Percentiles rank a stretch among this genome's conserved stretches.
These are phyloP conservation scores for Pipistrellus pipistrellus DNA, from an alignment of 2,797 vertebrate species.

Conservation along the genomic window DNA sequence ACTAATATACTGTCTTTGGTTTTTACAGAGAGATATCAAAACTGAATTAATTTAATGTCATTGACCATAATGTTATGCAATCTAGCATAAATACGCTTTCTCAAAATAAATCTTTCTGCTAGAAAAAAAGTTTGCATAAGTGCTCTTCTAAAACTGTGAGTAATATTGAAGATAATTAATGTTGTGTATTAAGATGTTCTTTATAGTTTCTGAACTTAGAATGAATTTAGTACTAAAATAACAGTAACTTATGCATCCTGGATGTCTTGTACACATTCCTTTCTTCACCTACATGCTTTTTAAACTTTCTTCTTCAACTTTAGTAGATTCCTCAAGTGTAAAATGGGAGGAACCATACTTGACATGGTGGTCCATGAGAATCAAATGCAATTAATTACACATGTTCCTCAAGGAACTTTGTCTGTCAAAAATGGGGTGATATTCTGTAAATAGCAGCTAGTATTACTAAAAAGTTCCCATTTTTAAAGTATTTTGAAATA, in stretches of 20 bases:
- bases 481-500: conserved; percentile 7
- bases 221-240: neutral
- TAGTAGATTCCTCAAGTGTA: neutral
- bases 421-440: neutral
- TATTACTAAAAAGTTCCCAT: neutral
- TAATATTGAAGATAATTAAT: neutral
- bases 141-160: neutral
- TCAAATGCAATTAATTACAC: neutral
- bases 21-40: conserved; percentile 26
- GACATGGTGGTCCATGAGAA: neutral
- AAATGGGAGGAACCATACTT: neutral
- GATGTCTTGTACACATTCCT: neutral
- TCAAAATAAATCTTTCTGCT: neutral
- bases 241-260: neutral
- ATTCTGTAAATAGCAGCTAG: neutral
- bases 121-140: neutral
- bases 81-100: neutral
- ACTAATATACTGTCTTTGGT: neutral
- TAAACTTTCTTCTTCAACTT: neutral
- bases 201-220: neutral
- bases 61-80: neutral
- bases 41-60: neutral
- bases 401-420: neutral
- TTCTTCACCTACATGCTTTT: neutral
- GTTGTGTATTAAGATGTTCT: neutral